Evolutionary conservation across 2,888 invertebrate genomes (phyloP).

Genomic region (Troides aeacus): DNA sequence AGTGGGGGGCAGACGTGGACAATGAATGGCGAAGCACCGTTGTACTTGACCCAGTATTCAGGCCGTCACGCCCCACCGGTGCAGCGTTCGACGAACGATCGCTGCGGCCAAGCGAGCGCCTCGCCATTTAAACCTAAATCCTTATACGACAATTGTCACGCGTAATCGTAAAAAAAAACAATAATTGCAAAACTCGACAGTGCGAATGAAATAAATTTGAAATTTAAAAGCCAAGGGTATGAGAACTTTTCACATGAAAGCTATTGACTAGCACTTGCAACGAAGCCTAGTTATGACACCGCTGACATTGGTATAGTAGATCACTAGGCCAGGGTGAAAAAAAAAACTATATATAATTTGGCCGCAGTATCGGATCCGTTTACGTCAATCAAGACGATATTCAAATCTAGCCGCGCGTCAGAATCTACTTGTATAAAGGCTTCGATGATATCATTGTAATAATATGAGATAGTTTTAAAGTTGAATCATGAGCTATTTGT

Average conservation of each 20-base stretch:
- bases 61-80: slow-evolving; percentile 61
- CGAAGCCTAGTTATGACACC: slow-evolving; percentile 51
- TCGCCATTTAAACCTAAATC: background rate
- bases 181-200: slow-evolving; percentile 5
- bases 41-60: slow-evolving; percentile 78
- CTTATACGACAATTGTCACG: slow-evolving; percentile 1
- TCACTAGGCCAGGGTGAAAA: slow-evolving; percentile 53
- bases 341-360: slow-evolving; percentile 40
- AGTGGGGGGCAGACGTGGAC: slow-evolving; percentile 51
- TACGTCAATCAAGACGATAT: slow-evolving; percentile 64
- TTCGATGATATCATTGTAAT: slow-evolving; percentile 56
- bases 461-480: slow-evolving; percentile 48
- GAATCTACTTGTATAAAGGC: slow-evolving; percentile 35
- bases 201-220: background rate
- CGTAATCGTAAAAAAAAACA: background rate
- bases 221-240: slow-evolving; percentile 17
- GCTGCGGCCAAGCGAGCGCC: slow-evolving; percentile 8
- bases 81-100: slow-evolving; percentile 34
- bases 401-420: slow-evolving; percentile 45
- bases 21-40: slow-evolving; percentile 79
- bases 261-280: slow-evolving; percentile 11
- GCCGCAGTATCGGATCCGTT: slow-evolving; percentile 55
- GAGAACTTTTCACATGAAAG: slow-evolving; percentile 26
- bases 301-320: slow-evolving; percentile 74
- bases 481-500: slow-evolving; percentile 23